Percentiles rank a stretch among this genome's conserved stretches.
These are phyloP conservation scores for Galaxias olidus DNA, from an alignment of 2,797 vertebrate species.

Conservation along the genomic window DNA sequence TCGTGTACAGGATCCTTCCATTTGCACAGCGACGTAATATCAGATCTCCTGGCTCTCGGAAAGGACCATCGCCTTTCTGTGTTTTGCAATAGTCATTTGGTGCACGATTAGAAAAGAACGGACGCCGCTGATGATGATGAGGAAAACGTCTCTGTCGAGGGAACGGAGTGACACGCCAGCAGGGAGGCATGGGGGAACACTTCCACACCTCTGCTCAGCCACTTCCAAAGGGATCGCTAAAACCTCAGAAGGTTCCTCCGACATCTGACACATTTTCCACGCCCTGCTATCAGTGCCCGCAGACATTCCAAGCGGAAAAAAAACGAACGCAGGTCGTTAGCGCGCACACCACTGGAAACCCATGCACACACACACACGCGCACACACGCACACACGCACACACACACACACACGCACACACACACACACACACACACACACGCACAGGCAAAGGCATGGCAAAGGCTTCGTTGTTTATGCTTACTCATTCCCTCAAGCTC, in stretches of 20 bases:
- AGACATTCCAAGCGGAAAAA: background rate
- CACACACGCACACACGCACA: conserved; percentile 3
- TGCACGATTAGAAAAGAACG: no score
- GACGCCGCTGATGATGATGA: background rate
- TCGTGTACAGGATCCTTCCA: no score
- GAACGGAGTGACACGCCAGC: background rate
- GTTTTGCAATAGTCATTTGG: no score
- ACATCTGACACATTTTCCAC: background rate
- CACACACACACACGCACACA: no score
- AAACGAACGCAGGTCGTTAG: no score
- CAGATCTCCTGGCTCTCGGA: no score
- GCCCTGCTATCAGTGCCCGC: background rate
- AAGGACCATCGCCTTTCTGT: no score
- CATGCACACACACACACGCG: background rate
- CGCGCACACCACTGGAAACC: background rate
- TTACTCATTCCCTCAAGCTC: no score
- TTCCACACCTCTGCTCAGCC: background rate
- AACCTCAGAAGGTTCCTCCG: background rate
- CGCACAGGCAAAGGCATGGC: no score
- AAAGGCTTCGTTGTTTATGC: no score
- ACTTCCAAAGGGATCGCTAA: background rate
- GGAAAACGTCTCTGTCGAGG: background rate
- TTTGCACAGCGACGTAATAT: no score
- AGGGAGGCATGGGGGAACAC: background rate
- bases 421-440: no score